A percentile compares a stretch with the other conserved stretches of the same genome.
These are phyloP conservation scores for Thalassophryne amazonica DNA, from an alignment of 2,797 vertebrate species.

Conservation along the genomic window DNA sequence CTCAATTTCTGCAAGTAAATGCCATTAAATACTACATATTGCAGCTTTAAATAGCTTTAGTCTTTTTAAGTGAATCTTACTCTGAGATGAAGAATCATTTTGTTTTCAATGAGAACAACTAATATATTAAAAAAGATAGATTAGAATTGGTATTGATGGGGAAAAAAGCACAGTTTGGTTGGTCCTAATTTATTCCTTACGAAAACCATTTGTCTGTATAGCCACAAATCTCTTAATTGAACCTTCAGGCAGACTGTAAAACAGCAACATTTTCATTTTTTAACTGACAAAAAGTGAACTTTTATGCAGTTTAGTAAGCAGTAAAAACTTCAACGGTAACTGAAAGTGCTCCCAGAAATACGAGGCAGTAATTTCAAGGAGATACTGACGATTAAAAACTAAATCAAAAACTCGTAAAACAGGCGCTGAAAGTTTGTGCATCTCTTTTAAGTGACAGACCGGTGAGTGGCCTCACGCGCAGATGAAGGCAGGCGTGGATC, in stretches of 20 bases:
- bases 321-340: background rate
- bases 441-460: slow-evolving; percentile 4
- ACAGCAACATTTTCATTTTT: slow-evolving; percentile 6
- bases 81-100: too few species aligned
- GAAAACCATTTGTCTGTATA: too few species aligned
- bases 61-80: too few species aligned
- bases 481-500: slow-evolving; percentile 26
- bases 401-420: slow-evolving; percentile 30
- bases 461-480: slow-evolving; percentile 3
- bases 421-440: slow-evolving; percentile 9
- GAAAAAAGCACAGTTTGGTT: too few species aligned
- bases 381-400: slow-evolving; percentile 19
- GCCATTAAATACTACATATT: too few species aligned
- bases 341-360: slow-evolving; percentile 14
- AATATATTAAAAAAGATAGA: too few species aligned
- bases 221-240: background rate
- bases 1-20: too few species aligned
- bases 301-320: background rate
- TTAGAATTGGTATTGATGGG: too few species aligned
- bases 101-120: too few species aligned
- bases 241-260: slow-evolving; percentile 10
- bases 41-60: too few species aligned
- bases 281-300: background rate
- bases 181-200: too few species aligned
- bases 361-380: slow-evolving; percentile 6